Conservation (phyloP, 2,797 vertebrate species). For the Xenopus petersii region DNA sequence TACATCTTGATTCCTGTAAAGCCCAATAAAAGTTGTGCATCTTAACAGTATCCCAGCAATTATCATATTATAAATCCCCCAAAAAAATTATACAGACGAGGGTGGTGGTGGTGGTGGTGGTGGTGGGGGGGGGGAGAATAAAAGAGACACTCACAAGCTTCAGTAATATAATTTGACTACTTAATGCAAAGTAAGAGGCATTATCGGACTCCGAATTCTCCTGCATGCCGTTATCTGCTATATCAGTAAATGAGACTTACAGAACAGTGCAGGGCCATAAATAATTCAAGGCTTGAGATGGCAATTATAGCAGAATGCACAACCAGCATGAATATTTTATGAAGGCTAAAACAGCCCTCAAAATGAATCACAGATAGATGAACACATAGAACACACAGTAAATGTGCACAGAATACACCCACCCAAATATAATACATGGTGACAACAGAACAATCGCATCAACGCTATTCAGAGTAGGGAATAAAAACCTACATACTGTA, state of each 20-base stretch:
- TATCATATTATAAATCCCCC: slow-evolving; percentile 79
- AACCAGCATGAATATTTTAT: slow-evolving; percentile 99
- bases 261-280: slow-evolving; percentile 91
- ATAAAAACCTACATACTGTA: not conserved
- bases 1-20: slow-evolving; percentile 72
- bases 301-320: slow-evolving; percentile 99
- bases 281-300: slow-evolving; percentile 99
- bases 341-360: slow-evolving; percentile 96
- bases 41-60: slow-evolving; percentile 74
- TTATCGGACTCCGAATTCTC: slow-evolving; percentile 83
- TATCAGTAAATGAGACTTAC: slow-evolving; percentile 87
- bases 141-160: slow-evolving; percentile 74
- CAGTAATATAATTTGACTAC: slow-evolving; percentile 85
- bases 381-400: slow-evolving; percentile 58
- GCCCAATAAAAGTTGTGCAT: slow-evolving; percentile 69
- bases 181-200: slow-evolving; percentile 88
- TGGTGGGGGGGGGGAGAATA: slow-evolving; percentile 61
- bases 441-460: slow-evolving; percentile 26
- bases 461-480: slow-evolving; percentile 31
- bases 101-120: too few relatives aligned
- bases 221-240: slow-evolving; percentile 76
- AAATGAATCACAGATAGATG: slow-evolving; percentile 85
- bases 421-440: slow-evolving; percentile 19
- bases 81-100: slow-evolving; percentile 65
- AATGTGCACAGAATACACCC: slow-evolving; percentile 49